These are phyloP conservation scores for Brenthis hecate DNA, from an alignment of 2,888 invertebrate species.

Conservation along the genomic window DNA sequence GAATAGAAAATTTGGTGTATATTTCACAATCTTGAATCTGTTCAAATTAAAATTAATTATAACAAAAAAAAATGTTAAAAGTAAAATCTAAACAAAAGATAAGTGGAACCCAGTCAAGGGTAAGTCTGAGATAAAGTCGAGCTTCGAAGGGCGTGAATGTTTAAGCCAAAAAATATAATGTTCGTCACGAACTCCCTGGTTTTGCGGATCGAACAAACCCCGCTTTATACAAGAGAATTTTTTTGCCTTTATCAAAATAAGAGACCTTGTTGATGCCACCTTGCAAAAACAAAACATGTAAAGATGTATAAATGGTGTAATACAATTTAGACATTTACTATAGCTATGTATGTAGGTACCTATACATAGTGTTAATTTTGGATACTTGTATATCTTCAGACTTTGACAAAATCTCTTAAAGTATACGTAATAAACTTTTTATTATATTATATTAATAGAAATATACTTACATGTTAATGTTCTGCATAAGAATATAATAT, in stretches of 20 bases:
- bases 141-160: conserved; percentile 36
- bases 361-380: too few relatives aligned
- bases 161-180: conserved; percentile 69
- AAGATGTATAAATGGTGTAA: too few relatives aligned
- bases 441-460: too few relatives aligned
- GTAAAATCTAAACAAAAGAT: conserved; percentile 18
- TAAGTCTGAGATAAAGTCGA: conserved; percentile 26
- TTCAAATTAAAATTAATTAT: background rate
- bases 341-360: too few relatives aligned
- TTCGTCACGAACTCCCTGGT: conserved; percentile 56
- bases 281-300: background rate
- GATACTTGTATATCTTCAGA: too few relatives aligned
- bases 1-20: conserved; percentile 11
- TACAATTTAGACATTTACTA: too few relatives aligned
- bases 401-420: too few relatives aligned
- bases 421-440: too few relatives aligned
- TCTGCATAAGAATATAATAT: too few relatives aligned
- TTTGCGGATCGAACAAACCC: conserved; percentile 49
- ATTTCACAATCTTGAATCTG: conserved; percentile 6
- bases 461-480: too few relatives aligned
- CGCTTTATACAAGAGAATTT: conserved; percentile 48
- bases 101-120: conserved; percentile 22
- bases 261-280: conserved; percentile 18
- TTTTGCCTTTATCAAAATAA: conserved; percentile 27
- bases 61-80: conserved; percentile 5